Evolutionary conservation across 2,888 invertebrate genomes (phyloP).

Genomic region (Thyatira batis): DNA sequence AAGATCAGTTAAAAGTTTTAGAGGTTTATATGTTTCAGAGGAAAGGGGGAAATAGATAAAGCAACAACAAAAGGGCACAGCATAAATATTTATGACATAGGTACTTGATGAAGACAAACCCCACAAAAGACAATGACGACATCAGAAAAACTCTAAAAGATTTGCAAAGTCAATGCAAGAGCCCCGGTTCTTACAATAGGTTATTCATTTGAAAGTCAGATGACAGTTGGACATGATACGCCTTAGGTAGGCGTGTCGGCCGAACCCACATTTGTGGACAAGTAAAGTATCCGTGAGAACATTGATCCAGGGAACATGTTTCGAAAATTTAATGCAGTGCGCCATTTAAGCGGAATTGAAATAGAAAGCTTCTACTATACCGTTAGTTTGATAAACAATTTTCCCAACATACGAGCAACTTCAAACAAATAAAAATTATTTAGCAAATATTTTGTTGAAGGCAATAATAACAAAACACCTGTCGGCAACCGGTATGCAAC

Average conservation of each 20-base stretch:
- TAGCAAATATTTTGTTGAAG: background rate
- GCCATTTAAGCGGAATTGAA: background rate
- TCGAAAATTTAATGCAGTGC: background rate
- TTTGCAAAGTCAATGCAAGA: conserved; percentile 19
- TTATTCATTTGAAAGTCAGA: conserved; percentile 33
- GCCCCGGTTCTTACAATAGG: conserved; percentile 30
- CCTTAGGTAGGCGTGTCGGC: conserved; percentile 56
- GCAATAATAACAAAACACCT: background rate
- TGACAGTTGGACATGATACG: conserved; percentile 62
- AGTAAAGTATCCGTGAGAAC: conserved; percentile 37
- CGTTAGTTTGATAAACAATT: no score
- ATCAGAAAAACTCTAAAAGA: conserved; percentile 15
- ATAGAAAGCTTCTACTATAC: background rate
- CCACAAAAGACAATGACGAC: conserved; percentile 13
- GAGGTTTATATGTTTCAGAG: no score
- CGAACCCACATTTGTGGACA: conserved; percentile 36
- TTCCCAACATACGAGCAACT: no score
- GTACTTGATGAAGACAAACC: background rate
- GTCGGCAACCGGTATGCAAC: background rate
- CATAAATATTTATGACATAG: no score
- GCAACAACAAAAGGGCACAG: no score
- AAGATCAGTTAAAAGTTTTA: no score
- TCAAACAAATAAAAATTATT: background rate
- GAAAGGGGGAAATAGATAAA: no score
- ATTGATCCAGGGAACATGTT: conserved; percentile 15